phyloP scores from a whole-genome alignment of 2,113 vertebrate genomes.

The Chlorodrepanis virens region DNA sequence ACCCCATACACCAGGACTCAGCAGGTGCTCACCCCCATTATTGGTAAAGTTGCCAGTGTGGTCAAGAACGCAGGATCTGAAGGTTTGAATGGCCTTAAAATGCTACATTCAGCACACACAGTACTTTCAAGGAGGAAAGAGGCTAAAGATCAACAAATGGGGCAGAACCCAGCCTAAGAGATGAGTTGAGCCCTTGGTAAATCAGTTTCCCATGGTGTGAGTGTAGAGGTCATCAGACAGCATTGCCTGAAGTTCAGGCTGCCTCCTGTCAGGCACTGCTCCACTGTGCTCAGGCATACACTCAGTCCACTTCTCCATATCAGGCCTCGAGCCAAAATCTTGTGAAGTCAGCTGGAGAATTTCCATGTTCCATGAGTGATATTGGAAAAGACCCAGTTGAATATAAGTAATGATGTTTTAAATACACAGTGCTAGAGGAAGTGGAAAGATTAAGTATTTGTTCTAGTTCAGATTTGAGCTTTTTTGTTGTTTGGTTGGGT shows the following conservation, averaged over 20 bases:
- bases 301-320: not conserved
- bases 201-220: not conserved
- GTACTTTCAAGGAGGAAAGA: not conserved
- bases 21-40: not conserved
- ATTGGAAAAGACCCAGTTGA: slow-evolving; percentile 36
- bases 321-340: slow-evolving; percentile 40
- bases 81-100: slow-evolving; percentile 3
- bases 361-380: slow-evolving; percentile 44
- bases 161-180: not conserved
- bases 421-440: not conserved
- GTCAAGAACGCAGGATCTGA: not conserved
- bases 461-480: not conserved
- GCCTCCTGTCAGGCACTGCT: not conserved
- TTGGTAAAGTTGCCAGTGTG: not conserved
- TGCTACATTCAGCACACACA: not conserved
- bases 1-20: not conserved
- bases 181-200: not conserved
- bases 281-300: not conserved
- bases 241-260: not conserved
- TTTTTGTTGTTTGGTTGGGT: not conserved
- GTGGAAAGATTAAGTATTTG: not conserved
- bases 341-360: slow-evolving; percentile 20
- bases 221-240: not conserved
- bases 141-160: not conserved
- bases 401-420: slow-evolving; percentile 12